These are phyloP conservation scores for Biston stratarius DNA, from an alignment of 2,888 invertebrate species.

Conservation along the genomic window DNA sequence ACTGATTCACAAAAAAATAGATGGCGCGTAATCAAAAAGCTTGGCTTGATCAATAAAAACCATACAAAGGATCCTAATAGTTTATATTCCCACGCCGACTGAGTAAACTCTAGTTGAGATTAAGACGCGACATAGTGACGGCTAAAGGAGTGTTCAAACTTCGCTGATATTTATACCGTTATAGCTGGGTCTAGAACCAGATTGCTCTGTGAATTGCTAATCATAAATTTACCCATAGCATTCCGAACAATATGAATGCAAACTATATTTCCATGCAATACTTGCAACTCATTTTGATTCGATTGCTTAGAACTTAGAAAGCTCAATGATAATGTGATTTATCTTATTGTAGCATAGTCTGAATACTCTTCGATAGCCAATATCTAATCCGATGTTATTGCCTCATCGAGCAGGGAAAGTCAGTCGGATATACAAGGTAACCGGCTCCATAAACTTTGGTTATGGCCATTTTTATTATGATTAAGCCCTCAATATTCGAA, in stretches of 20 bases:
- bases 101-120: conserved; percentile 7
- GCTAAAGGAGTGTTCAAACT: neutral
- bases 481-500: conserved; percentile 20
- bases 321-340: no score
- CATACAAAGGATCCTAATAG: conserved; percentile 17
- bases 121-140: conserved; percentile 1
- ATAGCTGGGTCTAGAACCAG: no score
- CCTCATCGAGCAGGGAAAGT: conserved; percentile 24
- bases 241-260: no score
- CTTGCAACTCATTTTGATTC: no score
- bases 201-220: no score
- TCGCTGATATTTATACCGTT: neutral
- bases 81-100: conserved; percentile 16
- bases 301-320: no score
- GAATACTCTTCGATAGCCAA: conserved; percentile 2
- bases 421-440: conserved; percentile 23
- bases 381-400: conserved; percentile 29
- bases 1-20: neutral
- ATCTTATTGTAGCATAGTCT: neutral
- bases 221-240: no score
- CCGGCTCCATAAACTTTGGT: conserved; percentile 23
- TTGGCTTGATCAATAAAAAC: neutral
- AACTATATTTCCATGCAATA: no score
- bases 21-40: neutral
- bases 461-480: conserved; percentile 31